A percentile compares a stretch with the other conserved stretches of the same genome.
Evolutionary conservation across 2,113 vertebrate genomes (phyloP).

Genomic region (Silurus meridionalis): DNA sequence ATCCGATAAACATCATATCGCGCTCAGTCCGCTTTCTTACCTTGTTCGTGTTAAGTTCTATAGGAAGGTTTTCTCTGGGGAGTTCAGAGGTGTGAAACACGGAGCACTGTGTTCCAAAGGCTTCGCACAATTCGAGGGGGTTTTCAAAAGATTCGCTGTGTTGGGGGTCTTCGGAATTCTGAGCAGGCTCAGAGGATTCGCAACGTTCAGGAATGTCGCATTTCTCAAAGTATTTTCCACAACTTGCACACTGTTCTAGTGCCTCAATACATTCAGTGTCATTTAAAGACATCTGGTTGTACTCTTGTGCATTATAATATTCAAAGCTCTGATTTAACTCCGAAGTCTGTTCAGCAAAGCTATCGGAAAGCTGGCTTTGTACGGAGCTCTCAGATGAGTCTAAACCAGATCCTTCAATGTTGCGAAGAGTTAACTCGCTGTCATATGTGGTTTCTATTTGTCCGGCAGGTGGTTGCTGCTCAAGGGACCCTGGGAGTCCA

Average conservation of each 20-base stretch:
- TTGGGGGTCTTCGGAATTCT: slow-evolving; percentile 26
- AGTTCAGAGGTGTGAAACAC: slow-evolving; percentile 41
- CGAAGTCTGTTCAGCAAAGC: not conserved
- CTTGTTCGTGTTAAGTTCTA: not conserved
- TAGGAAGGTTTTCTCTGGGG: slow-evolving; percentile 21
- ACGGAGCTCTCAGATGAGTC: slow-evolving; percentile 32
- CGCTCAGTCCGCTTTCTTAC: slow-evolving; percentile 12
- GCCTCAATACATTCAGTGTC: slow-evolving; percentile 24
- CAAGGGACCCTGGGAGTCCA: slow-evolving; percentile 42
- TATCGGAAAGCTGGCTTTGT: slow-evolving; percentile 48
- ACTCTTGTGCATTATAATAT: slow-evolving; percentile 42
- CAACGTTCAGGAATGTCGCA: slow-evolving; percentile 31
- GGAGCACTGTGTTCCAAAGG: slow-evolving; percentile 33
- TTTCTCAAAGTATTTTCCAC: slow-evolving; percentile 39
- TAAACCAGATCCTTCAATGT: slow-evolving; percentile 47
- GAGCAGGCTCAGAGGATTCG: not conserved
- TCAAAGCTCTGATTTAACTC: slow-evolving; percentile 41
- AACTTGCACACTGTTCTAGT: slow-evolving; percentile 46
- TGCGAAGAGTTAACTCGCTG: not conserved
- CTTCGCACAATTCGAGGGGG: slow-evolving; percentile 1
- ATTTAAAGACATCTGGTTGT: slow-evolving; percentile 11
- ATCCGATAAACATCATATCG: slow-evolving; percentile 51
- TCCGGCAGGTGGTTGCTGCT: slow-evolving; percentile 34
- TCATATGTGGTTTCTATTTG: slow-evolving; percentile 38
- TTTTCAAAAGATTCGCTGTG: slow-evolving; percentile 37